phyloP scores from a whole-genome alignment of 1,140 invertebrate genomes.

The Caenorhabditis elegans region DNA sequence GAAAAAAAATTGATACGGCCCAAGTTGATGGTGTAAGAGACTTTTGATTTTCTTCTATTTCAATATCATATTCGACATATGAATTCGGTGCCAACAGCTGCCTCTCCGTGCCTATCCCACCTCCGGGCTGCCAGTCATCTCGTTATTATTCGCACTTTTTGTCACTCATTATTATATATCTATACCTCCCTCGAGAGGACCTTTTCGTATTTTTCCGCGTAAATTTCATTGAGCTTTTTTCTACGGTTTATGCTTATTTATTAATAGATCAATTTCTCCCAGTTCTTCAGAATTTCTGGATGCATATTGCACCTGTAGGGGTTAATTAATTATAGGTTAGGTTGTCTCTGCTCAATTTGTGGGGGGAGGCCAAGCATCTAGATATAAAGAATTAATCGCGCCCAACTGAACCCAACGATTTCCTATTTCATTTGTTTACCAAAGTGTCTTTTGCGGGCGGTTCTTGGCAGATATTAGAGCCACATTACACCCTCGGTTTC shows the following conservation, averaged over 20 bases:
- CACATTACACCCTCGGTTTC: background rate
- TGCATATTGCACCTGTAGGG: conserved; percentile 9
- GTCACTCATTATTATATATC: conserved; percentile 32
- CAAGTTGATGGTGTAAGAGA: background rate
- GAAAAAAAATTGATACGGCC: background rate
- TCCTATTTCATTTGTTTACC: conserved; percentile 19
- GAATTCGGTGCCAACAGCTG: conserved; percentile 30
- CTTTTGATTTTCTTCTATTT: background rate
- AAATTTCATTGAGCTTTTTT: background rate
- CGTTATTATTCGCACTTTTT: conserved; percentile 33
- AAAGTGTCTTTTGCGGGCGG: background rate
- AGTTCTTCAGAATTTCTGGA: background rate
- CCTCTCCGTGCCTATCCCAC: background rate
- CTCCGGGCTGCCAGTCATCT: conserved; percentile 6
- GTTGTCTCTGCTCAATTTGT: background rate
- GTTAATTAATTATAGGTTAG: conserved; percentile 1
- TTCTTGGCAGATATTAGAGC: background rate
- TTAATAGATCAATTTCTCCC: no score
- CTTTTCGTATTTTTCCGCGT: no score
- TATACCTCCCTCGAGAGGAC: background rate
- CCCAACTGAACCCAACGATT: conserved; percentile 19
- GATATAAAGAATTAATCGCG: conserved; percentile 31
- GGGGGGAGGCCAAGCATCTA: background rate
- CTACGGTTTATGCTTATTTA: no score
- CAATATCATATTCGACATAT: conserved; percentile 32